These are phyloP conservation scores for Bombus impatiens DNA, from an alignment of 1,140 invertebrate genomes.

Conservation along the genomic window DNA sequence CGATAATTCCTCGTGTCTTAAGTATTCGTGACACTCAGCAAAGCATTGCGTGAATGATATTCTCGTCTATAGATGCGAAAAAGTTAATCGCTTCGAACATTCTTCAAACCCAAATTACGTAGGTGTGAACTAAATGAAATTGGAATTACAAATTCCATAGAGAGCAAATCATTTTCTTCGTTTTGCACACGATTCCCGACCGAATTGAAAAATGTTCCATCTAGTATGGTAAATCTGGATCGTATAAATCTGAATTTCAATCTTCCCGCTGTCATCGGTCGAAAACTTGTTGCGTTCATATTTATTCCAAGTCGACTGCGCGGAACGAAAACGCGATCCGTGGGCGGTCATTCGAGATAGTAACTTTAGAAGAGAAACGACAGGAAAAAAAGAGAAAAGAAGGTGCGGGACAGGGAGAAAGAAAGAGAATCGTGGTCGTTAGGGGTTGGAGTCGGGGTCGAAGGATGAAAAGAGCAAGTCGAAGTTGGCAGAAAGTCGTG, in stretches of 20 bases:
- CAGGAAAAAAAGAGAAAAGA: too few relatives aligned
- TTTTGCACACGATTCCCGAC: not conserved
- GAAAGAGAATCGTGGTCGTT: conserved; percentile 8
- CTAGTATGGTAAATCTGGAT: not conserved
- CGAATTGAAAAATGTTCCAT: not conserved
- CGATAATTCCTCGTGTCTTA: too few relatives aligned
- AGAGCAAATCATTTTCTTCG: not conserved
- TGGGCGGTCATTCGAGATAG: conserved; percentile 10
- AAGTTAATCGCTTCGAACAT: too few relatives aligned
- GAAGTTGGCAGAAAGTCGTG: conserved; percentile 63
- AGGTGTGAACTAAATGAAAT: too few relatives aligned
- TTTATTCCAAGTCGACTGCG: conserved; percentile 10
- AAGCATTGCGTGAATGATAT: too few relatives aligned
- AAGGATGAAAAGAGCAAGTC: conserved; percentile 49
- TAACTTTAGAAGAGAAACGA: conserved; percentile 6
- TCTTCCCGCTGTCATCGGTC: conserved; percentile 8
- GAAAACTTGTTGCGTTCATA: conserved; percentile 40
- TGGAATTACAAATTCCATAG: too few relatives aligned
- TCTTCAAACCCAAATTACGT: too few relatives aligned
- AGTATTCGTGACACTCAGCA: too few relatives aligned
- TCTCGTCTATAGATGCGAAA: too few relatives aligned
- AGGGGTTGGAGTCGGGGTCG: conserved; percentile 7
- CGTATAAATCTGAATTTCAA: not conserved
- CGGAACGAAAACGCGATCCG: not conserved
- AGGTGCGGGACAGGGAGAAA: not conserved